Evolutionary conservation across 2,113 vertebrate genomes (phyloP).

Genomic region (Dicrurus megarhynchus): DNA sequence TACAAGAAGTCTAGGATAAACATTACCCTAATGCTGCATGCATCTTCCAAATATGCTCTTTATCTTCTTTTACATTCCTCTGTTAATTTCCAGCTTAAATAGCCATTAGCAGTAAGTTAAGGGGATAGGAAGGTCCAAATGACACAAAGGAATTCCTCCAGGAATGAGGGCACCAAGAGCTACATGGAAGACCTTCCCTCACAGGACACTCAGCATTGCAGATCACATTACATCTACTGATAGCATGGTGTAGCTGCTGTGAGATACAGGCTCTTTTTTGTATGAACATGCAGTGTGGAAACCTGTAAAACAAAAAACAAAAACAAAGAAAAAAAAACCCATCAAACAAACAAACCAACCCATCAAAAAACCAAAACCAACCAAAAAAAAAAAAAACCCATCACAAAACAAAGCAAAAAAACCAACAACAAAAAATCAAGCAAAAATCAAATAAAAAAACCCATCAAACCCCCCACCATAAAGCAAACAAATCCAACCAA

Average conservation of each 20-base stretch:
- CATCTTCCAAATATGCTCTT: background rate
- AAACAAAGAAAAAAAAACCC: background rate
- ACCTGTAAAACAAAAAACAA: background rate
- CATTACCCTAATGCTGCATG: background rate
- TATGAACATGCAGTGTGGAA: background rate
- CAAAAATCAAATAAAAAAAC: background rate
- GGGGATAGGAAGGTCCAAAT: background rate
- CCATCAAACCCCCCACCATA: fast-evolving
- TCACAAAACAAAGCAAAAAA: background rate
- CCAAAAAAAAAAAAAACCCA: background rate
- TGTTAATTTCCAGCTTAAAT: background rate
- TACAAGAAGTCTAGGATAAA: background rate
- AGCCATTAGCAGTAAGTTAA: background rate
- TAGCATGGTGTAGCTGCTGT: background rate
- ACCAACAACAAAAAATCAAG: no score
- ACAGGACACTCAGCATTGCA: background rate
- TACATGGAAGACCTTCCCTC: background rate
- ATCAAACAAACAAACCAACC: background rate
- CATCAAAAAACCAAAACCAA: background rate
- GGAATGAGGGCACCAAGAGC: background rate
- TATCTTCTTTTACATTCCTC: background rate
- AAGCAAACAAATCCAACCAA: background rate
- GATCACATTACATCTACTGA: background rate
- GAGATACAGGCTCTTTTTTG: fast-evolving
- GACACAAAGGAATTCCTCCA: background rate